Base-by-base conservation (phyloP, 64 coral and sea anemone genomes). In the Porites australiensis region DNA sequence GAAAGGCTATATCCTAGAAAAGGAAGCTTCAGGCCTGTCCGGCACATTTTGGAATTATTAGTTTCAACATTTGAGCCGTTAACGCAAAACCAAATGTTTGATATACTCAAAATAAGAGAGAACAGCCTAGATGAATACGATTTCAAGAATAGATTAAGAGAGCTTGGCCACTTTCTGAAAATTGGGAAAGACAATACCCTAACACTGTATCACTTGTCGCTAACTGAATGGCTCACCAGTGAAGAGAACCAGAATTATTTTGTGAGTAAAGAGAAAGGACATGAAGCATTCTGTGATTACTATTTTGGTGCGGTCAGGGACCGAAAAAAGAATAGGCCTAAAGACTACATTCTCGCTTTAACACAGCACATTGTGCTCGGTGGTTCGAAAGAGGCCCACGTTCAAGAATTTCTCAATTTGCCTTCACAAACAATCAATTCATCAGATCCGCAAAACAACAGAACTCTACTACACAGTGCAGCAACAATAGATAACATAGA, bases 161-260 rank as follows among this genome's bases (percentile, higher is more conserved):
- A 89, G n/a, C 77, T 94, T 45, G 81, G 65, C 8, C 72, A 77
- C 46, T 94, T 79, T 53, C 37, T 94, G 13, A 76, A 67, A 16
- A 73, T 74, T 76, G 57, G 70, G 0, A n/a, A 69, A 14, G 12
- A 70, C 77, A 81, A 71, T 20, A 83, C 11, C 2, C 10, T 88
- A 4, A 79, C 70, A 7, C 22, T 94, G 14, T 94, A 74, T 64
- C 92, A 94, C 75, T 52, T 60, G 19, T 89, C 92, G 18, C 51
- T 94, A 18, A 72, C 79, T 51, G 86, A 94, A 64, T 94, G 92
- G 92, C 68, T 94, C 14, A 89, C 92, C 6, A 75, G 77, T 44
- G 44, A 37, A 1, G 27, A 37, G 27, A 37, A 37, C 27, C 0
- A 37, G 27, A 37, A 37, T 0, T 37, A 37, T 37, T 37, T 89